phyloP scores from a whole-genome alignment of 1,140 invertebrate genomes.

The Spodoptera frugiperda region DNA sequence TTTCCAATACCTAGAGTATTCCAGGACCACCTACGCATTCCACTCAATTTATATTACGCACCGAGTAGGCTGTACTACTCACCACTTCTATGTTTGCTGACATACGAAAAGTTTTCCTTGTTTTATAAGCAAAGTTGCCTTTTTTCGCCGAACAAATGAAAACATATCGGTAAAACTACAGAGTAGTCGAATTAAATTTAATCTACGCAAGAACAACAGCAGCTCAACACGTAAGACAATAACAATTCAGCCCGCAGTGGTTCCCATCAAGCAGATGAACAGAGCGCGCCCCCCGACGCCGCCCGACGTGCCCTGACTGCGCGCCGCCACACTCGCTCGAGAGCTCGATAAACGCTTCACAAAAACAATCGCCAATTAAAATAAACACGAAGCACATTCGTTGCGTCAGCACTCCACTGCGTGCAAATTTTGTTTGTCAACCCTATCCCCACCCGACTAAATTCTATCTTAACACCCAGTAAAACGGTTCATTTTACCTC shows the following conservation, averaged over 20 bases:
- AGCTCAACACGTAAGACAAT: constrained; percentile 32
- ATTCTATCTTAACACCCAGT: constrained; percentile 27
- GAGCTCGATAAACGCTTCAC: constrained; percentile 35
- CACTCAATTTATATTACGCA: too few relatives aligned
- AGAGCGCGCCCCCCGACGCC: background rate
- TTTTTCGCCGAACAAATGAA: background rate
- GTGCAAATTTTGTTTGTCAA: constrained; percentile 55
- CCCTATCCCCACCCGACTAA: background rate
- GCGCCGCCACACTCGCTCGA: constrained; percentile 25
- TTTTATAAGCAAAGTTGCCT: background rate
- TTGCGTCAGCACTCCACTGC: constrained; percentile 51
- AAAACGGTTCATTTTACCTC: constrained; percentile 45
- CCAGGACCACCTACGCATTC: background rate
- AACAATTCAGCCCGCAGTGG: constrained; percentile 6
- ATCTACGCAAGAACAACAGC: background rate
- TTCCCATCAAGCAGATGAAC: constrained; percentile 29
- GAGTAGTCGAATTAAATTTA: background rate
- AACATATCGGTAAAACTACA: constrained; percentile 5
- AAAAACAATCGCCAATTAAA: constrained; percentile 54
- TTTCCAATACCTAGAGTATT: background rate
- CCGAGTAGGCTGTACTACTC: too few relatives aligned
- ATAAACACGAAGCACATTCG: constrained; percentile 53
- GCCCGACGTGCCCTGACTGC: constrained; percentile 17
- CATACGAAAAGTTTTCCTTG: too few relatives aligned
- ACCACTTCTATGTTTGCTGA: too few relatives aligned